Conservation (phyloP, 2,797 vertebrate species). For the Protonibea diacanthus region DNA sequence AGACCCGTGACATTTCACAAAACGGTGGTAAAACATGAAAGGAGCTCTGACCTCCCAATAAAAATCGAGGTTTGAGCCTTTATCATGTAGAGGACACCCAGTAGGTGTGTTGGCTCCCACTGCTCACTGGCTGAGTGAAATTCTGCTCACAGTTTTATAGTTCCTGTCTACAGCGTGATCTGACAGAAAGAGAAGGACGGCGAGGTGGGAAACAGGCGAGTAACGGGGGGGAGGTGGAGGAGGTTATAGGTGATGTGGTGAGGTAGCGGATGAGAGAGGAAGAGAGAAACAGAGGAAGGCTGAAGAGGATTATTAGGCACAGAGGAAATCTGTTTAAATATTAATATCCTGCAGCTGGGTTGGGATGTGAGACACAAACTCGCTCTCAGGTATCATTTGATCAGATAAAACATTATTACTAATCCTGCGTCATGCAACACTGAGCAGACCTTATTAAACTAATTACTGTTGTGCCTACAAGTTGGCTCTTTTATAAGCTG, state of each 20-base stretch:
- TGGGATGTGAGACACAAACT: not conserved
- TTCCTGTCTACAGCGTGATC: slow-evolving; percentile 54
- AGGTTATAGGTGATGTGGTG: not conserved
- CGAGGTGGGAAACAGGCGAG: not conserved
- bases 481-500: not conserved
- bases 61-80: slow-evolving; percentile 24
- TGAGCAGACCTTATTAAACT: not conserved
- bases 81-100: slow-evolving; percentile 21
- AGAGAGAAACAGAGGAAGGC: not conserved
- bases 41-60: slow-evolving; percentile 33
- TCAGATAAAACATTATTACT: not conserved
- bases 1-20: not conserved
- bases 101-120: slow-evolving; percentile 35
- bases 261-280: not conserved
- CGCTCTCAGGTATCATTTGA: not conserved
- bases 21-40: slow-evolving; percentile 52
- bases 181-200: slow-evolving; percentile 4
- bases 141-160: slow-evolving; percentile 53
- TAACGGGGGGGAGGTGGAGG: too few relatives aligned
- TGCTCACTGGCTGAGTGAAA: slow-evolving; percentile 45
- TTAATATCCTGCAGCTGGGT: not conserved
- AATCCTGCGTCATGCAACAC: not conserved
- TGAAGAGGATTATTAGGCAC: slow-evolving; percentile 1
- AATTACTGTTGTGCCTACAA: not conserved
- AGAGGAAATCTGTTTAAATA: slow-evolving; percentile 14